Evolutionary conservation across 1,140 invertebrate species (phyloP).

Genomic region (Drosophila tristis): DNA sequence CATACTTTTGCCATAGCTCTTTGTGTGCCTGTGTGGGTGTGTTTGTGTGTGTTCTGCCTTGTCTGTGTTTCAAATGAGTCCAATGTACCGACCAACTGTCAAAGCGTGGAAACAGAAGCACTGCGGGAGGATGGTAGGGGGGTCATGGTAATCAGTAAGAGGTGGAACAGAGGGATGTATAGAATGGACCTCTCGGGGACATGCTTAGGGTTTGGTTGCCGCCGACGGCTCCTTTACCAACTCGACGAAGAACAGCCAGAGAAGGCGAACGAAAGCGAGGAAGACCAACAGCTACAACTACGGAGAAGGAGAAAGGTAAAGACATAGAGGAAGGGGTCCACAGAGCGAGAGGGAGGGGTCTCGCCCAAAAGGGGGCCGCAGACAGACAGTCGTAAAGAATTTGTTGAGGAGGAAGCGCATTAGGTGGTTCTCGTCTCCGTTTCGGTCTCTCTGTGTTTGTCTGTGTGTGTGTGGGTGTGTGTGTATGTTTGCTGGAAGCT

Average conservation of each 20-base stretch:
- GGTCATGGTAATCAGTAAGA: not conserved
- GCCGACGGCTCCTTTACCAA: slow-evolving; percentile 63
- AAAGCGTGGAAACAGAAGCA: slow-evolving; percentile 9
- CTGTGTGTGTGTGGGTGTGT: not conserved
- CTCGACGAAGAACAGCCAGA: not conserved
- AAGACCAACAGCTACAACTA: no score
- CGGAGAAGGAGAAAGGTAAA: not conserved
- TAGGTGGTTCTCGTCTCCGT: slow-evolving; percentile 57
- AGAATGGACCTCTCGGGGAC: slow-evolving; percentile 48
- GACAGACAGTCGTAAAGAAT: slow-evolving; percentile 70
- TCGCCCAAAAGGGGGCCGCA: slow-evolving; percentile 2
- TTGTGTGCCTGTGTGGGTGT: slow-evolving; percentile 36
- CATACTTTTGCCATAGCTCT: slow-evolving; percentile 51
- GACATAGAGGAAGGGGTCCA: not conserved
- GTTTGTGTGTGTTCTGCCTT: slow-evolving; percentile 38
- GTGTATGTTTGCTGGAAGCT: slow-evolving; percentile 33
- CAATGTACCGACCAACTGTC: slow-evolving; percentile 71
- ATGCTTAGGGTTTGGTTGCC: slow-evolving; percentile 41
- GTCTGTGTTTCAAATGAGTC: slow-evolving; percentile 68
- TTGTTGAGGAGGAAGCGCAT: slow-evolving; percentile 78
- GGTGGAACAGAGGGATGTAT: slow-evolving; percentile 2
- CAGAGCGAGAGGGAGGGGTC: slow-evolving; percentile 1
- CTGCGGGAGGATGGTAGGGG: not conserved
- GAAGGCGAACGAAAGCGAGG: no score
- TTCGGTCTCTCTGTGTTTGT: no score